Base-by-base conservation (phyloP, 2,113 vertebrate genomes). In the Vidua macroura region DNA sequence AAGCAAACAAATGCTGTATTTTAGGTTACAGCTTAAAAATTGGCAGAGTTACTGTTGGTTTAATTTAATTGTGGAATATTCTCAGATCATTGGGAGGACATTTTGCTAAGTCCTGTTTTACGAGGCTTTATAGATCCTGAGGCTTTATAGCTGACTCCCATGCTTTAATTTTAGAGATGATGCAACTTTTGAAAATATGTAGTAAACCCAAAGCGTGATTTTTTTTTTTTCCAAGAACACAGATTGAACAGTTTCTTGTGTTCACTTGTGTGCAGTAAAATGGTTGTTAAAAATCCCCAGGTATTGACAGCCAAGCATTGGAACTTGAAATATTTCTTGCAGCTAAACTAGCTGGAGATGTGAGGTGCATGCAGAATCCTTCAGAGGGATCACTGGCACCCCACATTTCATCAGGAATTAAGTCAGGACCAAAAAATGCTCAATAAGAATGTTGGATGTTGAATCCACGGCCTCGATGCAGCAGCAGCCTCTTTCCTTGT, bases 1-100 rank as follows among this genome's bases (percentile, higher is more conserved):
- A 93, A 94, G 86, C 92, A 95, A 96, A 93, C 94, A 96, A 96
- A 93, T 88, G 76, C 49, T 67, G 92, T 94, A 84, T 95, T 96
- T 96, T 96, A 93, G 69, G 80, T 92, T 96, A 83, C 86, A 92
- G 88, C 92, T 95, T 91, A 59, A 95, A 94, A 96, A 83, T 91
- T 94, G 91, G 84, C 77, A 93, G 92, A 62, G 83, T 95, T 89
- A 53, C 75, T 86, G 64, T 81, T 83, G 88, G n/a, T 92, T 94
- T 95, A 70, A 70, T 90, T 92, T 90, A 84, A 90, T 82, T 70
- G 67, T 76, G 64, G 79, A 83, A 92, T 86, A 74, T 67, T 83
- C 88, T 92, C 83, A 84, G 80, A 72, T 93, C 63, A 4, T 17
- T 48, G 58, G 33, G 75, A 91, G 58, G 84, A 76, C 79, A n/a